phyloP scores from a whole-genome alignment of 92 coral and sea anemone genomes.

The Paragorgia papillata region DNA sequence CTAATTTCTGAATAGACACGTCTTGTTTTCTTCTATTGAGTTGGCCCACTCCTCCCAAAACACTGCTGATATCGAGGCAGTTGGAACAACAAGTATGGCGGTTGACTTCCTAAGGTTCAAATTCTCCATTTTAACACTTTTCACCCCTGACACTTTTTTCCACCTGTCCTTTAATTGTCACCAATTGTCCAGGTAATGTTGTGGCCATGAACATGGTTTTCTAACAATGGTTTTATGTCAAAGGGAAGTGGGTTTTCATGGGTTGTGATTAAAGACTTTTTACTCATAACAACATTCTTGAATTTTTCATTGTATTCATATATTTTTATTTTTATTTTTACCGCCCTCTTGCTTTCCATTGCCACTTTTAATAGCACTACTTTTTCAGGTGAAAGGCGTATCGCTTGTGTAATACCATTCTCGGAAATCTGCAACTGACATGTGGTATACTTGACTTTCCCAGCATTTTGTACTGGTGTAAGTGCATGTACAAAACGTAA shows the following conservation, averaged over 20 bases:
- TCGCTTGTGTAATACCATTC: too few species aligned
- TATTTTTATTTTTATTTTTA: background rate
- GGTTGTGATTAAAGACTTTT: background rate
- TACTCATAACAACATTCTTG: conserved; percentile 1
- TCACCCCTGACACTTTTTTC: background rate
- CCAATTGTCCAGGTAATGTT: conserved; percentile 7
- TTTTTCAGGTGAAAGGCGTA: too few species aligned
- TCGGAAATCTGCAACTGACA: too few species aligned
- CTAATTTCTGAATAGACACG: background rate
- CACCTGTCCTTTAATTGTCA: background rate
- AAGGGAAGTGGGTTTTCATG: background rate
- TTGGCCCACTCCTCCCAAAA: conserved; percentile 23
- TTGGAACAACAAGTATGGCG: background rate
- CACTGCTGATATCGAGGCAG: background rate
- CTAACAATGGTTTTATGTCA: background rate
- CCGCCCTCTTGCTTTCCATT: too few species aligned
- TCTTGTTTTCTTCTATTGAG: background rate
- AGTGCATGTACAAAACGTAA: too few species aligned
- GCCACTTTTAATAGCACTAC: too few species aligned
- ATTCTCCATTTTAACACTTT: background rate
- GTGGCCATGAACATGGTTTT: background rate
- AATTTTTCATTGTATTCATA: conserved; percentile 12
- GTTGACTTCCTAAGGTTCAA: background rate
- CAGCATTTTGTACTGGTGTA: too few species aligned
- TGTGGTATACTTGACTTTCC: too few species aligned